Evolutionary conservation across 2,888 invertebrate species (phyloP).

Genomic region (Synanthedon tipuliformis): DNA sequence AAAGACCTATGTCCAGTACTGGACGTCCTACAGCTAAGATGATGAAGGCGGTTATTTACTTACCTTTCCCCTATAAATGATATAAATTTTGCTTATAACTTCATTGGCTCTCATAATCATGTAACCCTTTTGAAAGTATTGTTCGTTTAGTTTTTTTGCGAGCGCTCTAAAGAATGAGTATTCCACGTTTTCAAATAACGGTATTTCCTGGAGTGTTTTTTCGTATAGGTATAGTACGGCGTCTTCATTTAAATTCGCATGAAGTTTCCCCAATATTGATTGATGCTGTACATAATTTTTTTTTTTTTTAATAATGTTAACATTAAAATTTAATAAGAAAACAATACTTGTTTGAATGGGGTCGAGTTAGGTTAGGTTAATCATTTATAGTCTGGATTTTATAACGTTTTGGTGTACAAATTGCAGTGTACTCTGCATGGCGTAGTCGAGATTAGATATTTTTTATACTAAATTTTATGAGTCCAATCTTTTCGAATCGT

Average conservation of each 20-base stretch:
- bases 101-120: slow-evolving; percentile 55
- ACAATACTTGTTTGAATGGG: neutral
- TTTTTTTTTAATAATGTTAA: neutral
- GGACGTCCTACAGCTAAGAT: too few relatives aligned
- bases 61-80: slow-evolving; percentile 62
- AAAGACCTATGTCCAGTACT: too few relatives aligned
- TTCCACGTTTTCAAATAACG: slow-evolving; percentile 63
- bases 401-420: neutral
- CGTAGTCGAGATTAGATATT: too few relatives aligned
- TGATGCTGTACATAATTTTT: slow-evolving; percentile 38
- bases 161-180: slow-evolving; percentile 66
- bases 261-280: slow-evolving; percentile 57
- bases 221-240: slow-evolving; percentile 66
- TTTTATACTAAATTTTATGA: too few relatives aligned
- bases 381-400: neutral
- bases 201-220: slow-evolving; percentile 62
- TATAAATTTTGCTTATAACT: slow-evolving; percentile 51
- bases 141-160: slow-evolving; percentile 55
- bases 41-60: slow-evolving; percentile 3
- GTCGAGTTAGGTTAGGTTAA: neutral
- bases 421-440: too few relatives aligned
- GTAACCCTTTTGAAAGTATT: slow-evolving; percentile 58
- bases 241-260: slow-evolving; percentile 67
- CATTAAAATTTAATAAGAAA: neutral
- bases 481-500: too few relatives aligned